phyloP scores from a whole-genome alignment of 2,113 vertebrate species.

The Carlito syrichta region DNA sequence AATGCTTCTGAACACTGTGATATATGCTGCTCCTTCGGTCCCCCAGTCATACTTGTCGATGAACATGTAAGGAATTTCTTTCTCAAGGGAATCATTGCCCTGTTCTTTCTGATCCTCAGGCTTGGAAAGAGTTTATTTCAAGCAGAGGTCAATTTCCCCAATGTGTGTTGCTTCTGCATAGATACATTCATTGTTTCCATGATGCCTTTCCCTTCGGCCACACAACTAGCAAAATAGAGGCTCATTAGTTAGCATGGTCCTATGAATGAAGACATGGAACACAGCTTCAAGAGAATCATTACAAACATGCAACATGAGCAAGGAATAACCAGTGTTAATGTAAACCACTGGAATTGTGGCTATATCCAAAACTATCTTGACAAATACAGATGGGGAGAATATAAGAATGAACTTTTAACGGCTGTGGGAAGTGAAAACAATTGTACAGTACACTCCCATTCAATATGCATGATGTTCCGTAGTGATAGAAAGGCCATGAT shows the following conservation, averaged over 20 bases:
- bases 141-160: fast-evolving
- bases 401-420: background rate
- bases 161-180: background rate
- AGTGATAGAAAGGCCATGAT: background rate
- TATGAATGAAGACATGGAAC: background rate
- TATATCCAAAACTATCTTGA: background rate
- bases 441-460: background rate
- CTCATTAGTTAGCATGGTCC: background rate
- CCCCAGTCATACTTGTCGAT: background rate
- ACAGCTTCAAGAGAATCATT: background rate
- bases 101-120: background rate
- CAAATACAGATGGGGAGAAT: background rate
- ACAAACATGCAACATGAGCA: background rate
- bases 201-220: background rate
- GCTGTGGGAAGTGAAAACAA: background rate
- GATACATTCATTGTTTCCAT: background rate
- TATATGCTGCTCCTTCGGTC: background rate
- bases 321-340: background rate
- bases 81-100: background rate
- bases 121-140: background rate
- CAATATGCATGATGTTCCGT: background rate
- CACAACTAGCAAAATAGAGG: background rate
- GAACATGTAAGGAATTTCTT: background rate
- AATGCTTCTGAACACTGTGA: background rate
- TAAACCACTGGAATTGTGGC: background rate